Percentiles rank a stretch among this genome's conserved stretches.
phyloP scores from a whole-genome alignment of 2,797 vertebrate genomes.

The Neosilurus hyrtlii region DNA sequence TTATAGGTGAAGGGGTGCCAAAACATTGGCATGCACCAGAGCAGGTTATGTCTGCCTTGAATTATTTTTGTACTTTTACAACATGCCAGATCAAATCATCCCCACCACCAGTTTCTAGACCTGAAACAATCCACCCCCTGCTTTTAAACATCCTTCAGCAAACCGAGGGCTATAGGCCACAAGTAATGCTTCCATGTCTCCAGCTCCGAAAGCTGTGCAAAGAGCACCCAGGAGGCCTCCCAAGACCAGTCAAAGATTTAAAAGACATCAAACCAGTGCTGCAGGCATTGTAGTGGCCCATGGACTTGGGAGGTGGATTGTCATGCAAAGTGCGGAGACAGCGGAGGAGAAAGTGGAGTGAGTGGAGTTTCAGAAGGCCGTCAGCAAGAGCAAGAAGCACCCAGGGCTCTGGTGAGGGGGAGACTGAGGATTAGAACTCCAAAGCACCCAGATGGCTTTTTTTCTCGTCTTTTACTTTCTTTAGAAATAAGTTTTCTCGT shows the following conservation, averaged over 20 bases:
- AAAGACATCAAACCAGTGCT: constrained; percentile 72
- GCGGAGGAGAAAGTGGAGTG: constrained; percentile 66
- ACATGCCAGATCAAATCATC: constrained; percentile 19
- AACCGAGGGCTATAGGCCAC: constrained; percentile 39
- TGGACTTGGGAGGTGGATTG: constrained; percentile 77
- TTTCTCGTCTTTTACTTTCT: constrained; percentile 57
- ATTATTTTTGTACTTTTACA: constrained; percentile 15
- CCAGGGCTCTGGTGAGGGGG: constrained; percentile 35
- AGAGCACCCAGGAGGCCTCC: constrained; percentile 52
- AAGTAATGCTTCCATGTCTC: constrained; percentile 41
- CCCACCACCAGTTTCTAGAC: constrained; percentile 45
- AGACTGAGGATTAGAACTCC: constrained; percentile 57
- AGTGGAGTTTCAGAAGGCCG: constrained; percentile 54
- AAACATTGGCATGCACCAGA: background rate
- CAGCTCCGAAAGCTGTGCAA: constrained; percentile 44
- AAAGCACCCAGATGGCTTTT: constrained; percentile 58
- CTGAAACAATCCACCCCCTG: constrained; percentile 51
- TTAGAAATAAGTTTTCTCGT: background rate
- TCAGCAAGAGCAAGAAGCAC: constrained; percentile 47
- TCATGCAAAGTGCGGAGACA: constrained; percentile 75
- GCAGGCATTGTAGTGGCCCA: constrained; percentile 69
- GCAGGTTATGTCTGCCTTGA: background rate
- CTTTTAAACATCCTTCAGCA: constrained; percentile 50
- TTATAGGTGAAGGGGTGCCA: background rate
- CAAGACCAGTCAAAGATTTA: constrained; percentile 62